phyloP scores from a whole-genome alignment of 2,888 invertebrate genomes.

The Watsonalla binaria region DNA sequence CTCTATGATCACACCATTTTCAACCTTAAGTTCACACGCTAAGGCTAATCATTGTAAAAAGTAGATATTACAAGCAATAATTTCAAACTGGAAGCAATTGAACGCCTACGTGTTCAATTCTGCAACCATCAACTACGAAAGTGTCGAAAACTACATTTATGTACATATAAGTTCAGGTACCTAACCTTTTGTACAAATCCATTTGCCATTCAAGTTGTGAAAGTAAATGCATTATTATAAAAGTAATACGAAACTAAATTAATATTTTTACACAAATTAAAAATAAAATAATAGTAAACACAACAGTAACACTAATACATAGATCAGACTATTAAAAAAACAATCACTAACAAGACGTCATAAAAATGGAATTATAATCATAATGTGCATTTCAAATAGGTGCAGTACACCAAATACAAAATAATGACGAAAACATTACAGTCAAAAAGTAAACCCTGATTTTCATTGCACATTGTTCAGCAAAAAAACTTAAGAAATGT shows the following conservation, averaged over 20 bases:
- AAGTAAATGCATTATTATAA: conserved; percentile 34
- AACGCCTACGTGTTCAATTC: conserved; percentile 30
- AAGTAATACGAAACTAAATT: conserved; percentile 19
- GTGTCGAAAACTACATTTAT: conserved; percentile 28
- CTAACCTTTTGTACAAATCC: conserved; percentile 62
- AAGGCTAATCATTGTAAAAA: background rate
- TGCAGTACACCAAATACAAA: conserved; percentile 35
- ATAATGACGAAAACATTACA: conserved; percentile 25
- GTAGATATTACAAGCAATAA: conserved; percentile 3
- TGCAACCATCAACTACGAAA: conserved; percentile 35
- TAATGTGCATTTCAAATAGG: conserved; percentile 57
- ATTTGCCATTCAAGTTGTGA: conserved; percentile 17
- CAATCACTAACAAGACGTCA: conserved; percentile 58
- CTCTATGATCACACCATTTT: background rate
- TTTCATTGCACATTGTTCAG: conserved; percentile 34
- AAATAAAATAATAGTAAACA: conserved; percentile 30
- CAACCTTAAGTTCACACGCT: background rate
- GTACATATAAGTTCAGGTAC: conserved; percentile 59
- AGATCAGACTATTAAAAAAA: conserved; percentile 65
- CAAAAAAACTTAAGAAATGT: conserved; percentile 23
- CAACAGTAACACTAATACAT: conserved; percentile 60
- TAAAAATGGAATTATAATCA: conserved; percentile 44
- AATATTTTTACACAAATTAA: conserved; percentile 13
- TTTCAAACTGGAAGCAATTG: conserved; percentile 1
- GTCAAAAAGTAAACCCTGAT: conserved; percentile 31